Percentiles rank a stretch among this genome's conserved stretches.
phyloP scores from a whole-genome alignment of 1,140 invertebrate species.

The Elysia chlorotica region DNA sequence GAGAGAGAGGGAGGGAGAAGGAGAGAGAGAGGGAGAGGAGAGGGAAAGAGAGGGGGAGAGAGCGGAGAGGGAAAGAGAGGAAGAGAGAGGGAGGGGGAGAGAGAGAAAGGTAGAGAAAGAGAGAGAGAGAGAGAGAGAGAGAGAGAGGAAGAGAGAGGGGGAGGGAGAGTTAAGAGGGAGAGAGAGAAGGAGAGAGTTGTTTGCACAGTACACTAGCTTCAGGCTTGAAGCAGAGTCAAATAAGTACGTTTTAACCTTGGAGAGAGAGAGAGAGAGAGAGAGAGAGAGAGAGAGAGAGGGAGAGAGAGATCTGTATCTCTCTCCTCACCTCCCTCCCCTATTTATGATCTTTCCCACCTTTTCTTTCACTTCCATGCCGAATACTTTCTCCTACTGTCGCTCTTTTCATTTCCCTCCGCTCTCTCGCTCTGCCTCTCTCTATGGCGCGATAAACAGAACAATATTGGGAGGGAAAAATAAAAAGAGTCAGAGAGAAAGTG shows the following conservation, averaged over 20 bases:
- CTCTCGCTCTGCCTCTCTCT: slow-evolving; percentile 3
- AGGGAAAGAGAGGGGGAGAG: no score
- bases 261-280: no score
- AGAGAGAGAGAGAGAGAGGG: no score
- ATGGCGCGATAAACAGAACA: not conserved
- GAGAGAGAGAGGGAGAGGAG: not conserved
- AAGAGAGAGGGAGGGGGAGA: not conserved
- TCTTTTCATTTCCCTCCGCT: not conserved
- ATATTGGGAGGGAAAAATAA: not conserved
- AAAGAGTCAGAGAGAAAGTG: not conserved
- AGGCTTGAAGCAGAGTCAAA: no score
- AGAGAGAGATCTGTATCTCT: not conserved
- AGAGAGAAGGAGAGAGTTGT: no score
- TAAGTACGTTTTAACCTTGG: no score
- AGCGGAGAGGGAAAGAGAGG: not conserved
- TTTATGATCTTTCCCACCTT: not conserved
- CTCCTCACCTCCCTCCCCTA: not conserved
- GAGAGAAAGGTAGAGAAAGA: not conserved
- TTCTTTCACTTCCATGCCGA: not conserved
- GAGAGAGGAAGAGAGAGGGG: no score
- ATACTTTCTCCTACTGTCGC: not conserved
- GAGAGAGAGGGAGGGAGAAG: slow-evolving; percentile 5
- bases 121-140: no score
- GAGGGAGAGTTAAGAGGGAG: not conserved
- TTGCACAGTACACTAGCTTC: no score